Base-by-base conservation (phyloP, 2,797 vertebrate species). In the Macroramphosus scolopax region DNA sequence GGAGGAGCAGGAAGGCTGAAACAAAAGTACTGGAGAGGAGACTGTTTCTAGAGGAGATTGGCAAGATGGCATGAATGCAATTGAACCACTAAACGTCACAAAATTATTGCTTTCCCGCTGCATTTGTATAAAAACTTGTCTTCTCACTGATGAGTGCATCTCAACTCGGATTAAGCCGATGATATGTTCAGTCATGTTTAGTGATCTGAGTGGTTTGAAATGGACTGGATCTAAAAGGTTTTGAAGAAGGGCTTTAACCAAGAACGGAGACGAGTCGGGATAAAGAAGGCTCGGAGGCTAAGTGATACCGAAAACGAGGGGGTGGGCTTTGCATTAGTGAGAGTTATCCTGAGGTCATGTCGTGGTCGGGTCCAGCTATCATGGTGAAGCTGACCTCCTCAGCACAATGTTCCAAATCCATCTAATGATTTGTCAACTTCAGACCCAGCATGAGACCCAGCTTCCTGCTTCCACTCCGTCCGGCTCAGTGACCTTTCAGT, bases 351-450 rank as follows among this genome's bases (percentile, higher is more conserved):
- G 54, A 54, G 51, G 46, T 66, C 60, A 8, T 51, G 49, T 58
- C 56, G 6, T 7, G 44, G 58, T 52, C 45, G 8, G 28, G 18
- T 44, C 28, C 52, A 62, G 65, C 70, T 60, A 68, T 77, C 63
- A 46, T 48, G 34, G 13, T 53, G 26, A 1, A 66, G 43, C 33
- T 18, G 32, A 45, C 59, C 71, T 71, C 57, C 56, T 85, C 80
- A 77, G 52, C 30, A 9, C 65, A 39, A 38, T 46, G 72, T n/a
- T 80, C 82, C 63, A 81, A 73, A 87, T 87, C 58, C 64, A 45
- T 62, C 72, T 86, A 86, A 89, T 87, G 85, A 84, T 56, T 74
- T 3, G 45, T 60, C 25, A 18, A 59, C 40, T 68, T 64, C 26
- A 42, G 50, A 8, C n/a, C 48, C 45, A 5, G 48, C 60, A 47